A percentile compares a stretch with the other conserved stretches of the same genome.
Evolutionary conservation across 2,113 vertebrate species (phyloP).

Genomic region (Phalacrocorax pelagicus): DNA sequence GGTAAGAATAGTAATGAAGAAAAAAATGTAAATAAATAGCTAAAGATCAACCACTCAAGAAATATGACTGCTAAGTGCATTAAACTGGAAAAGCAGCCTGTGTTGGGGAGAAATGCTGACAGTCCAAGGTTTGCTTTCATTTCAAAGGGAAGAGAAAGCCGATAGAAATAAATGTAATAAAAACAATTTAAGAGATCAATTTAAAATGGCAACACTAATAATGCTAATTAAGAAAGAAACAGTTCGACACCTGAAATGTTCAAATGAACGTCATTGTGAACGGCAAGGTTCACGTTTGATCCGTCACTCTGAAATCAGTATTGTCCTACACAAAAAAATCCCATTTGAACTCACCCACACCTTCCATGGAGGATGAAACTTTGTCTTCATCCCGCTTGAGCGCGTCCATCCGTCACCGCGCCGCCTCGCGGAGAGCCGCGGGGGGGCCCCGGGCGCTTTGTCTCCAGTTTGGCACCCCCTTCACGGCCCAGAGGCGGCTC

Average conservation of each 20-base stretch:
- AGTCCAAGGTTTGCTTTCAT: background rate
- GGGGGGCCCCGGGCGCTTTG: too few relatives aligned
- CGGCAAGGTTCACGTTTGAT: background rate
- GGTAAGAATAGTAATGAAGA: background rate
- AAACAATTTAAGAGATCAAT: background rate
- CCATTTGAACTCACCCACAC: background rate
- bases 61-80: accelerated
- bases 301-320: background rate
- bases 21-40: background rate
- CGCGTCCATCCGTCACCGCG: accelerated
- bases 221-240: background rate
- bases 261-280: background rate
- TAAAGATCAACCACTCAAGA: background rate
- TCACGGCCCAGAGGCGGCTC: background rate
- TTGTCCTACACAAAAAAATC: background rate
- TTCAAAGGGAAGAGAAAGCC: background rate
- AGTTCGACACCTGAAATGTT: background rate
- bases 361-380: background rate
- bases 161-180: background rate
- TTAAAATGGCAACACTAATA: background rate
- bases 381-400: background rate
- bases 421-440: background rate
- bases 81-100: background rate
- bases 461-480: background rate
- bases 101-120: background rate